These are phyloP conservation scores for Acrobasis suavella DNA, from an alignment of 2,888 invertebrate genomes.

Conservation along the genomic window DNA sequence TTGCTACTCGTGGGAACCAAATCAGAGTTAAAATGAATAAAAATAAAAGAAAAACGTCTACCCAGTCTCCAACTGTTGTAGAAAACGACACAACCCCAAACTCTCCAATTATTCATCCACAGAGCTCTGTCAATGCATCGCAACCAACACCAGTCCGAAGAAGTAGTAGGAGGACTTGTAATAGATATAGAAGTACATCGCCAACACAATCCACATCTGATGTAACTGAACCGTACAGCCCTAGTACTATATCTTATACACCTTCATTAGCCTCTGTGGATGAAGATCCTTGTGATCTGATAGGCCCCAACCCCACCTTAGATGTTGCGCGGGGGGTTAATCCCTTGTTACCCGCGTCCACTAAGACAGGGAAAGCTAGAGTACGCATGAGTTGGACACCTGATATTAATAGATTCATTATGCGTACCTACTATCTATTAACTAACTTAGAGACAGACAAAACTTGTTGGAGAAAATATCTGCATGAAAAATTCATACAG, in stretches of 20 bases:
- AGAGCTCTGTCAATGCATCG: background rate
- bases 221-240: background rate
- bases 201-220: background rate
- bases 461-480: slow-evolving; percentile 22
- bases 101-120: background rate
- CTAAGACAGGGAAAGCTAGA: slow-evolving; percentile 31
- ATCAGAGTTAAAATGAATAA: background rate
- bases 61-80: slow-evolving; percentile 6
- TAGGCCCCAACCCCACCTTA: background rate
- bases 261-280: slow-evolving; percentile 1
- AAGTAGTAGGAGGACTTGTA: background rate
- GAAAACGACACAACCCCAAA: background rate
- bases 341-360: slow-evolving; percentile 31
- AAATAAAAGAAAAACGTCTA: slow-evolving; percentile 2
- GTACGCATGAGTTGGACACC: slow-evolving; percentile 22
- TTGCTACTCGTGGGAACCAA: slow-evolving; percentile 10
- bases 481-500: slow-evolving; percentile 29
- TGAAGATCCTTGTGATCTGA: background rate
- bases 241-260: background rate
- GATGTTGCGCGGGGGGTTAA: slow-evolving; percentile 28
- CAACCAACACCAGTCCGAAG: background rate
- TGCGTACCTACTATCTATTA: slow-evolving; percentile 27
- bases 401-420: slow-evolving; percentile 25
- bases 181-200: background rate
- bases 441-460: slow-evolving; percentile 28